Evolutionary conservation across 2,888 invertebrate genomes (phyloP), one percentile per base, ranked within the genome.

Genomic region (Drosophila subsilvestris): DNA sequence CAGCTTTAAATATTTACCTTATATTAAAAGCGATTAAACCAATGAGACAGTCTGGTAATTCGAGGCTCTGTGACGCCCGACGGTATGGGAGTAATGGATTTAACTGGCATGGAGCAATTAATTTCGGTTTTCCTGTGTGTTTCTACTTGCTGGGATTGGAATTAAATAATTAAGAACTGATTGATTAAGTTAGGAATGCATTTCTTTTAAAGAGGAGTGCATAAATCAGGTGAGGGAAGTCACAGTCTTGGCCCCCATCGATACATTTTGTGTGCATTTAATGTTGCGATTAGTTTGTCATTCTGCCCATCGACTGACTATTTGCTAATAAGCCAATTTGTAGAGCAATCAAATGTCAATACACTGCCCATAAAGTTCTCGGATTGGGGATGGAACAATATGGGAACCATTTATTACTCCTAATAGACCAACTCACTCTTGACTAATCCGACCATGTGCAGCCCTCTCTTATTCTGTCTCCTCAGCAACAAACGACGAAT

Each of bases 281-380:
- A 32, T 32, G 32, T 22, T 47, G 14, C 44, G 18, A 7, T 37
- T 25, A 12, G 18, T 50, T 22, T 55, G 14, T 7, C 29, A 17
- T 6, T 5, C 25, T 9, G 3, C 17, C 45, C 53, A 51, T 22
- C 53, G 42, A 53, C 32, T n/a, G 66, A 51, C 66, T 12, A 37
- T 54, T 66, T 66, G 65, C 86, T 78, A 88, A 84, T 78, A 84
- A 67, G 76, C 74, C 87, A 84, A 83, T 83, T 86, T 74, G 83
- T 56, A 63, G 48, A 74, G 79, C 75, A 84, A 86, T 84, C 88
- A 84, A 85, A 48, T 84, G 87, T 88, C 85, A 86, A 86, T 85
- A 87, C 75, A 87, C 37, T 47, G 68, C 49, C 42, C 76, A 75
- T 80, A 84, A 84, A 86, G 60, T 72, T 43, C 17, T 56, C 50